A percentile compares a stretch with the other conserved stretches of the same genome.
Conservation (phyloP, 37 sponge, comb jelly and placozoan genomes). For the Ephydatia muelleri region DNA sequence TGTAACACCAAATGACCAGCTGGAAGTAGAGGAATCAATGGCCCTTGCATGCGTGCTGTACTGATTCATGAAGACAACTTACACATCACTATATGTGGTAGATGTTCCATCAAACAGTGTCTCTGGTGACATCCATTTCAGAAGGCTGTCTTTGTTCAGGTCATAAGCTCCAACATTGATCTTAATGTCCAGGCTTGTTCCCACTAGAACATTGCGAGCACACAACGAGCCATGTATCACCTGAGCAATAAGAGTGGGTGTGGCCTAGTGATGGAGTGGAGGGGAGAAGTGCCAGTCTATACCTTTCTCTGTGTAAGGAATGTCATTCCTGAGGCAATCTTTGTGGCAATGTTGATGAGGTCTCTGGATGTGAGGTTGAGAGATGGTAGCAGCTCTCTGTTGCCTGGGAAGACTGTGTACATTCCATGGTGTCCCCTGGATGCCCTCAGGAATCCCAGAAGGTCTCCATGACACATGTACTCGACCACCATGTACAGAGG, state of each 20-base stretch:
- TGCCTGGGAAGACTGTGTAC: slow-evolving; percentile 64
- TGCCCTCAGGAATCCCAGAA: slow-evolving; percentile 73
- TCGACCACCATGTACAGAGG: slow-evolving; percentile 67
- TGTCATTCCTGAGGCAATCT: slow-evolving; percentile 71
- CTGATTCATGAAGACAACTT: slow-evolving; percentile 18
- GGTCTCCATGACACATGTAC: slow-evolving; percentile 85
- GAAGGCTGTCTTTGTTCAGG: slow-evolving; percentile 9
- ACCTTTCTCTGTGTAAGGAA: slow-evolving; percentile 74
- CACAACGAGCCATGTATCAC: slow-evolving; percentile 71
- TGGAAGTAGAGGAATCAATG: not conserved
- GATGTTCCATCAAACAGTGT: slow-evolving; percentile 42
- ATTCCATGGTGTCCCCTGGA: slow-evolving; percentile 54
- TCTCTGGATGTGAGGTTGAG: slow-evolving; percentile 60
- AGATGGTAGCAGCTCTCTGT: slow-evolving; percentile 25
- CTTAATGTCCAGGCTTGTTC: slow-evolving; percentile 67
- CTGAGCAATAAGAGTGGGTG: slow-evolving; percentile 17
- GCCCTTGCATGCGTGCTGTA: not conserved
- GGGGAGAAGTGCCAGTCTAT: not conserved
- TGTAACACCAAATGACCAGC: slow-evolving; percentile 77
- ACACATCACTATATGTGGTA: slow-evolving; percentile 68
- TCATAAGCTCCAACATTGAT: slow-evolving; percentile 66
- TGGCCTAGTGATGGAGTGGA: not conserved
- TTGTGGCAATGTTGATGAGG: slow-evolving; percentile 55
- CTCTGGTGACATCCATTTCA: slow-evolving; percentile 75
- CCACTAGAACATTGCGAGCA: slow-evolving; percentile 73